Evolutionary conservation across 2,888 invertebrate genomes (phyloP).

Genomic region (Nezara viridula): DNA sequence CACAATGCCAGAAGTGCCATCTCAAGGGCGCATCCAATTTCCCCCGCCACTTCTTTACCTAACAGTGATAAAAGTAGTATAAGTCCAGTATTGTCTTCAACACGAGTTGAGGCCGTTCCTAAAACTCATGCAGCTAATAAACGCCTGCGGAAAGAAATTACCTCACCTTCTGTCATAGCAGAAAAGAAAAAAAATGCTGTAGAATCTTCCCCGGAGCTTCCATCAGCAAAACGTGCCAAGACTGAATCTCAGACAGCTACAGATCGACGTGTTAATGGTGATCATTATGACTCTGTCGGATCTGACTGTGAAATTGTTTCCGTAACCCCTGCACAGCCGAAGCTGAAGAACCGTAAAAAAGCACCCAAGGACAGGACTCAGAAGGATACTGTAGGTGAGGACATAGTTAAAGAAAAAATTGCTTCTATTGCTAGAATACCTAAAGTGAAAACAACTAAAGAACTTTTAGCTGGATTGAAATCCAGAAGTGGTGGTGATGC

Average conservation of each 20-base stretch:
- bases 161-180: slow-evolving; percentile 13
- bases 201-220: slow-evolving; percentile 65
- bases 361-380: slow-evolving; percentile 72
- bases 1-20: slow-evolving; percentile 60
- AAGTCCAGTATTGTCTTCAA: slow-evolving; percentile 59
- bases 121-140: slow-evolving; percentile 73
- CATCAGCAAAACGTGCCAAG: slow-evolving; percentile 60
- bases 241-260: slow-evolving; percentile 57
- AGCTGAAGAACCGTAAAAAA: slow-evolving; percentile 73
- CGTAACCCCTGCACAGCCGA: slow-evolving; percentile 67
- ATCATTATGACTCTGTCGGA: slow-evolving; percentile 66
- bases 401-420: slow-evolving; percentile 73
- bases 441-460: slow-evolving; percentile 83
- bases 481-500: slow-evolving; percentile 64
- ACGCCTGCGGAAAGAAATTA: slow-evolving; percentile 71
- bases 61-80: slow-evolving; percentile 67
- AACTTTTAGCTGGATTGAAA: slow-evolving; percentile 74
- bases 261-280: slow-evolving; percentile 62
- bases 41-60: slow-evolving; percentile 69
- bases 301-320: slow-evolving; percentile 66
- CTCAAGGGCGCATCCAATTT: slow-evolving; percentile 59
- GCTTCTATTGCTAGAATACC: slow-evolving; percentile 75
- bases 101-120: slow-evolving; percentile 68
- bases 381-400: slow-evolving; percentile 68
- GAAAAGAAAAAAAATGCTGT: slow-evolving; percentile 1